Evolutionary conservation across 1,140 invertebrate species (phyloP), one percentile per base, ranked within the genome.

Genomic region (Drosophila kikkawai): DNA sequence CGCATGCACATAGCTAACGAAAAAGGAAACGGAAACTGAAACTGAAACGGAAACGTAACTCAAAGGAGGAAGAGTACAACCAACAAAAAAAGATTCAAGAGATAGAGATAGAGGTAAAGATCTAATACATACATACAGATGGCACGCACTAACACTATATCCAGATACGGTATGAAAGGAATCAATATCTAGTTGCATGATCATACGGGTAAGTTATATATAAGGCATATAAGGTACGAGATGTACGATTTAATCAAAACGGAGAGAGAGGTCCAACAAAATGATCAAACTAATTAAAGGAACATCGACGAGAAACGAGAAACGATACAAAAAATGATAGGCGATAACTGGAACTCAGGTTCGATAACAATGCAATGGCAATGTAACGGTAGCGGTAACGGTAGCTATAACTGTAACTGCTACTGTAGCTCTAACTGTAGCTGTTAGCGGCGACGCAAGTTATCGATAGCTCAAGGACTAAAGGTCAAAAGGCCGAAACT

Each of bases 81-180:
- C 7, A 45, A 66, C 59, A 34, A 61, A 66, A 2, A 22, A 26
- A 66, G n/a, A 45, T 9, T 48, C 57, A 19, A 57, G 15, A 42
- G 44, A 57, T 41, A 68, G 41, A 78, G 48, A 57, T 42, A 63
- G 15, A 13, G 26, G 26, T 44, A 44, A 17, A 61, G 47, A 50
- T 45, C 48, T 50, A 78, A 56, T 63, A 42, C 61, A 64, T 59
- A 83, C 56, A 65, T 51, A 84, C 51, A 81, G 68, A 82, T 67
- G 51, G 76, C 45, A 86, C 71, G 48, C 53, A 78, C 82, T 80
- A 86, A 39, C 56, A 82, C 76, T 83, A 84, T 79, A 53, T 66
- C 67, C 60, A 74, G 58, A 80, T 80, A 68, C 29, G 50, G 64
- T 64, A 53, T 63, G 47, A 68, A 58, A 59, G 61, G 65, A 70